Base-by-base conservation (phyloP, 2,888 invertebrate species). In the Clistopyga incitator region DNA sequence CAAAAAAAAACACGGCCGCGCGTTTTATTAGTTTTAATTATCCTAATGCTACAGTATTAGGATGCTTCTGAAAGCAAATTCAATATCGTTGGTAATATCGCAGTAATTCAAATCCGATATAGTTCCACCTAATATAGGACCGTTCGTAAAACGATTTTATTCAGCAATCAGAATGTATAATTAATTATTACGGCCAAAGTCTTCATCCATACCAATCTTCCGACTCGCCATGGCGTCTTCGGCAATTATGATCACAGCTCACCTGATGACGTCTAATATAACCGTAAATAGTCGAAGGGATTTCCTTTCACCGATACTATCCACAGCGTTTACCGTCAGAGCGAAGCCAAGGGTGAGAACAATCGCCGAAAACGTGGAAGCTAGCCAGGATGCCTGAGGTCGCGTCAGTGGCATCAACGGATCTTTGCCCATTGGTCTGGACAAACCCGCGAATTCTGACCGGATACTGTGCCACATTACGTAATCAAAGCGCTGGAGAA, bases 331-430 rank as follows among this genome's bases (percentile, higher is more conserved):
- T 67, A 72, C 76, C 83, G 47, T 80, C 78, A 80, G 71, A 77
- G 80, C 47, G 80, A 54, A 54, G 47, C 72, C 50, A 59, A 72
- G 42, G 52, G 71, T 45, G 56, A 77, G 47, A 64, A 64, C 59
- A 68, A 59, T 47, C 45, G 25, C 50, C 52, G 56, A 47, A 76
- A 78, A 72, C 74, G 64, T 77, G 59, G 67, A 65, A 78, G 54
- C 76, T 34, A 78, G 47, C 56, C 47, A 71, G 65, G 64, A 85
- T 84, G 78, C 85, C 84, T 78, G 78, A 83, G 83, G 75, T 59
- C 34, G 78, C 50, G 68, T 67, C 78, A 18, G 70, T 65, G 65
- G 79, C 76, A 71, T 67, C n/a, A 64, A 18, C 50, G 59, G 56
- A 83, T 74, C 70, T 82, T 71, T 70, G 29, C 61, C 59, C 50